Evolutionary conservation across 2,113 vertebrate species (phyloP).

Genomic region (Chionis minor): DNA sequence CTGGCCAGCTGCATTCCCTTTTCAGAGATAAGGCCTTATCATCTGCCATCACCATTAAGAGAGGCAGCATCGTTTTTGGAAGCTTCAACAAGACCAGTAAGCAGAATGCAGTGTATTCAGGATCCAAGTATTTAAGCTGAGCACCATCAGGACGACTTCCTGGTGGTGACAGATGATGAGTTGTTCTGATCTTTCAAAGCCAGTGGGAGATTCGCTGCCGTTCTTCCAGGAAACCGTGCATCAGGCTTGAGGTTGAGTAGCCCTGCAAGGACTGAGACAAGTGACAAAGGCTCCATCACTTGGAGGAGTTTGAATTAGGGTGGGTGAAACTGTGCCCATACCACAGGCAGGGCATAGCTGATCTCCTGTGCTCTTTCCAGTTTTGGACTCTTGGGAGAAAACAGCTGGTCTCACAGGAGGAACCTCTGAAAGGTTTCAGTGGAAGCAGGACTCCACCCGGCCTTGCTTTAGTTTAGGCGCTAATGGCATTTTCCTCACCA

Average conservation of each 20-base stretch:
- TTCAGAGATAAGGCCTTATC: neutral
- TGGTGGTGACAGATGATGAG: neutral
- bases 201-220: neutral
- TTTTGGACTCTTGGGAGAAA: neutral
- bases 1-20: neutral
- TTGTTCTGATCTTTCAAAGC: neutral
- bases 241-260: neutral
- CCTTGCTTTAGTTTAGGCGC: neutral
- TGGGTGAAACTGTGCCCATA: neutral
- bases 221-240: fast-evolving
- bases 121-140: neutral
- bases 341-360: neutral
- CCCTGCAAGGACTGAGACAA: neutral
- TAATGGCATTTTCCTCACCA: neutral
- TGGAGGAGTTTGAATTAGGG: neutral
- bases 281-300: neutral
- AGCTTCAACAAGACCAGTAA: neutral
- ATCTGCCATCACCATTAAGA: neutral
- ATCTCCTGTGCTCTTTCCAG: neutral
- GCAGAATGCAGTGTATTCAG: neutral
- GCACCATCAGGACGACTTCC: neutral
- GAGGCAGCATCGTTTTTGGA: neutral
- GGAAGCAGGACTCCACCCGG: neutral
- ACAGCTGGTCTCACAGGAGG: neutral
- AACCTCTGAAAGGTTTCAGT: neutral